Evolutionary conservation across 1,140 invertebrate species (phyloP).

Genomic region (Cydia strobilella): DNA sequence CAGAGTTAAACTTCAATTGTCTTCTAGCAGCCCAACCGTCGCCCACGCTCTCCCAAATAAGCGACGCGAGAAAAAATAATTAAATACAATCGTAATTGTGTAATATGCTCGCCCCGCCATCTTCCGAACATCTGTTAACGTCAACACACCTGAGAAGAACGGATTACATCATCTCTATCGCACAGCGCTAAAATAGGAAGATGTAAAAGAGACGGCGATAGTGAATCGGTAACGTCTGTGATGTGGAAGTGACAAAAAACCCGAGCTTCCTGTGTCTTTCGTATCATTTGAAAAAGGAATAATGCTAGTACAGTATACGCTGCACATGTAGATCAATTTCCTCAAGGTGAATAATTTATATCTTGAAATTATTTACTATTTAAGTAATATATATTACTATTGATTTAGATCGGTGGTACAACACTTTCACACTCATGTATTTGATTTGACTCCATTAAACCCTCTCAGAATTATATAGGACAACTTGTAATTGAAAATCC

Average conservation of each 20-base stretch:
- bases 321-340: slow-evolving; percentile 40
- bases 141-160: slow-evolving; percentile 75
- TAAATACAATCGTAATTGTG: slow-evolving; percentile 79
- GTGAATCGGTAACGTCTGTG: slow-evolving; percentile 57
- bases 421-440: no score
- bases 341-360: slow-evolving; percentile 3
- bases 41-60: slow-evolving; percentile 62
- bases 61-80: slow-evolving; percentile 69
- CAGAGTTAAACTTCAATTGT: slow-evolving; percentile 52
- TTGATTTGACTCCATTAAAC: no score
- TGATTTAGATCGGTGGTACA: no score
- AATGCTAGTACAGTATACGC: slow-evolving; percentile 61
- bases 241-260: slow-evolving; percentile 80
- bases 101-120: slow-evolving; percentile 69
- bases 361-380: no score
- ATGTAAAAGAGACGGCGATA: slow-evolving; percentile 50
- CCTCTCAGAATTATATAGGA: no score
- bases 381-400: no score
- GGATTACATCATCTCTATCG: slow-evolving; percentile 48
- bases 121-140: slow-evolving; percentile 77
- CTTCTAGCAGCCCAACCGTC: slow-evolving; percentile 51
- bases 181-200: slow-evolving; percentile 26
- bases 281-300: slow-evolving; percentile 79
- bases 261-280: slow-evolving; percentile 79
- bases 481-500: no score